Percentiles rank a stretch among this genome's conserved stretches.
Evolutionary conservation across 2,113 vertebrate species (phyloP).

Genomic region (Mesitornis unicolor): DNA sequence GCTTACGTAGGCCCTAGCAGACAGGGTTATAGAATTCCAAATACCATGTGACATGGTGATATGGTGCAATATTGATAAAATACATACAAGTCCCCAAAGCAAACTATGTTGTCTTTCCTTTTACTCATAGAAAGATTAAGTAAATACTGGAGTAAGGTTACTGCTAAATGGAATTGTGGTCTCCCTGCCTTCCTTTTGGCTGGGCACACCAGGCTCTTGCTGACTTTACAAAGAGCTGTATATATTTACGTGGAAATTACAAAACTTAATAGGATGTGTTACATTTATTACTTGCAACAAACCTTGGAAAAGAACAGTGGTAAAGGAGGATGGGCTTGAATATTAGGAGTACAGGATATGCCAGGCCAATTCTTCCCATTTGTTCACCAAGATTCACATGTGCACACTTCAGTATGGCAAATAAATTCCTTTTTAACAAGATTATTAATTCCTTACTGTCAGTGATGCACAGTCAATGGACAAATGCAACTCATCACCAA

Average conservation of each 20-base stretch:
- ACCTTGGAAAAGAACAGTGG: neutral
- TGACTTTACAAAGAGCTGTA: neutral
- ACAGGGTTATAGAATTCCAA: neutral
- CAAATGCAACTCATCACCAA: neutral
- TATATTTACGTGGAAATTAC: neutral
- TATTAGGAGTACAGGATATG: neutral
- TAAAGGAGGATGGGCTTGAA: neutral
- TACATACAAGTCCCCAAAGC: neutral
- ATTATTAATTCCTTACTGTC: neutral
- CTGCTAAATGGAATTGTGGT: neutral
- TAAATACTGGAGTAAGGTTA: neutral
- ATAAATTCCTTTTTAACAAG: neutral
- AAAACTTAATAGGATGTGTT: neutral
- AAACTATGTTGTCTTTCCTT: neutral
- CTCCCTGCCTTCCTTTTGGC: neutral
- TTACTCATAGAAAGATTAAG: neutral
- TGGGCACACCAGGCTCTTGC: neutral
- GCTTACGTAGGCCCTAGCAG: neutral
- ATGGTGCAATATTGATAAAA: conserved; percentile 9
- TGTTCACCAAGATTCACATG: neutral
- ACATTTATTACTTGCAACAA: neutral
- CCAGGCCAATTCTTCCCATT: neutral
- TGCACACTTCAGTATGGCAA: neutral
- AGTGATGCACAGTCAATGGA: neutral
- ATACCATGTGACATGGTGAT: neutral